Percentiles rank a stretch among this genome's conserved stretches.
These are phyloP conservation scores for Thinocorus orbignyianus DNA, from an alignment of 2,113 vertebrate genomes.

Conservation along the genomic window DNA sequence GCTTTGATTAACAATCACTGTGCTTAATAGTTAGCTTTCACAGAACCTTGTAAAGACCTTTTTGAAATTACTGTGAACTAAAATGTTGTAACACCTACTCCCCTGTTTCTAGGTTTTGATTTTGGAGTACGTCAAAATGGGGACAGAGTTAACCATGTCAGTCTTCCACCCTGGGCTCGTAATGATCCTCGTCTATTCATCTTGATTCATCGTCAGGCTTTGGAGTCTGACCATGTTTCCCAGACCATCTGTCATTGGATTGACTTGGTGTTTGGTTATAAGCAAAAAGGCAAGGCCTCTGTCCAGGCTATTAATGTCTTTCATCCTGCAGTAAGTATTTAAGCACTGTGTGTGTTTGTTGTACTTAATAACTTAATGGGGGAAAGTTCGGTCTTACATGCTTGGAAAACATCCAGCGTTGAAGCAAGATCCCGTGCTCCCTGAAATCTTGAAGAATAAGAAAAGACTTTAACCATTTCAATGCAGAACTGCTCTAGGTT, in stretches of 20 bases:
- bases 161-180: slow-evolving; percentile 94
- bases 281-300: slow-evolving; percentile 96
- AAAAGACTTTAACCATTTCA: not conserved
- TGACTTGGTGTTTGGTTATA: slow-evolving; percentile 96
- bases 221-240: slow-evolving; percentile 95
- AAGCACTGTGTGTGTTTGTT: not conserved
- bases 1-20: not conserved
- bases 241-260: slow-evolving; percentile 98
- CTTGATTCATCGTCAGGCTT: slow-evolving; percentile 93
- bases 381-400: not conserved
- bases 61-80: not conserved
- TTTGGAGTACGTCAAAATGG: slow-evolving; percentile 97
- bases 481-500: not conserved
- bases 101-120: slow-evolving; percentile 86
- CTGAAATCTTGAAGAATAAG: not conserved
- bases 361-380: not conserved
- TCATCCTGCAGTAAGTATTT: slow-evolving; percentile 91
- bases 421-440: not conserved
- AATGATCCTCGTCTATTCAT: slow-evolving; percentile 96
- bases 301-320: slow-evolving; percentile 99
- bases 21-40: not conserved
- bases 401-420: not conserved
- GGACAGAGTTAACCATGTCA: slow-evolving; percentile 95
- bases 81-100: not conserved
- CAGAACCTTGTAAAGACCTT: not conserved